A percentile compares a stretch with the other conserved stretches of the same genome.
Conservation (phyloP, 2,888 invertebrate genomes). For the Copidosoma aretas region DNA sequence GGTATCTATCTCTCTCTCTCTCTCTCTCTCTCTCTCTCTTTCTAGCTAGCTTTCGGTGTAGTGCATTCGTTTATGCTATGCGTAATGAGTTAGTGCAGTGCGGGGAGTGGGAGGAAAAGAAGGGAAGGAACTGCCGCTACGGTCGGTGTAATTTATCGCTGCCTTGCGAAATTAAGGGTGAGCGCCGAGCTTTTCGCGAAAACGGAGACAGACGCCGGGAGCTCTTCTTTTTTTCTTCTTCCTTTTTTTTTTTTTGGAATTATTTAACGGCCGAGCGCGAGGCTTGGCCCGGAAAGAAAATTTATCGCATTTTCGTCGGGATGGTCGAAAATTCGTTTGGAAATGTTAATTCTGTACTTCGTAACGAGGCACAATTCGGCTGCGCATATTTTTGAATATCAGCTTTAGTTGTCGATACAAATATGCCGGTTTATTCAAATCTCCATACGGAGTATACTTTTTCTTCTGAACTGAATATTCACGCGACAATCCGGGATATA, state of each 20-base stretch:
- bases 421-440: not conserved
- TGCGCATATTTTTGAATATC: not conserved
- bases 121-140: slow-evolving; percentile 11
- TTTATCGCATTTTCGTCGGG: slow-evolving; percentile 15
- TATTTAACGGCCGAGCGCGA: slow-evolving; percentile 16
- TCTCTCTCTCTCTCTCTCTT: too few species aligned
- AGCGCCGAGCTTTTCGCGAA: slow-evolving; percentile 17
- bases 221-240: not conserved
- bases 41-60: too few species aligned
- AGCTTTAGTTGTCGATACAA: not conserved
- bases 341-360: not conserved
- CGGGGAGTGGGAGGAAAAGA: not conserved
- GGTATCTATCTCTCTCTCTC: not conserved
- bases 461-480: slow-evolving; percentile 10
- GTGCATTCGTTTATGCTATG: slow-evolving; percentile 18
- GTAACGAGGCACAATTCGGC: not conserved
- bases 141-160: slow-evolving; percentile 34
- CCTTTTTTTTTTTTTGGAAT: not conserved
- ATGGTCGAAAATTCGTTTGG: not conserved
- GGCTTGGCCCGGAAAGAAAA: slow-evolving; percentile 15
- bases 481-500: not conserved
- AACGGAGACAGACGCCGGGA: slow-evolving; percentile 7
- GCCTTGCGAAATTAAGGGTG: slow-evolving; percentile 36
- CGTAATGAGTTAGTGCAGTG: slow-evolving; percentile 20
- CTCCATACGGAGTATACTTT: not conserved